Base-by-base conservation (phyloP, 2,113 vertebrate genomes). In the Tychaedon coryphoeus region DNA sequence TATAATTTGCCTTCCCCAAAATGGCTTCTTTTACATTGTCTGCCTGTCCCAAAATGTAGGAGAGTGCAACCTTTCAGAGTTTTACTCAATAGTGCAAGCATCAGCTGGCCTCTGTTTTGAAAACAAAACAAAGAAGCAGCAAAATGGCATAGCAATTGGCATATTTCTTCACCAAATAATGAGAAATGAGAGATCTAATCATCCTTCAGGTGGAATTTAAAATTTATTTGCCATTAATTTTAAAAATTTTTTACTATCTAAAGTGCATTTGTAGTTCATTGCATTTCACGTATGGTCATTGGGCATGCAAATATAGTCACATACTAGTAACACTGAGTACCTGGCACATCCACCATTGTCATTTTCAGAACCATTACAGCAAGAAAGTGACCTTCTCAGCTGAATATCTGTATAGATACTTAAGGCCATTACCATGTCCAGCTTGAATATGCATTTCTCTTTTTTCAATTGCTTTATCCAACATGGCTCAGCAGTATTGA, bases 301-400 rank as follows among this genome's bases (percentile, higher is more conserved):
- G 23, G 17, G 34, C 42, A 62, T 31, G 33, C 53, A 80, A 51
- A 38, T 8, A 16, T 19, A 51, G 22, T 48, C 9, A 4, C 3
- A 18, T 3, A 14, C 7, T 34, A 56, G 54, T 12, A 56, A 64
- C 17, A 36, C 3, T 40, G 20, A 26, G 26, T 45, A 56, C 19
- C 36, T 51, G 54, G 22, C 34, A 62, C 1, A 5, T 26, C 22
- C 45, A 43, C 16, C n/a, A 48, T 2, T 0, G 0, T n/a, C 13
- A 57, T 29, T 36, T 54, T 70, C 36, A 81, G 47, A 85, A 70
- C 12, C 9, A 23, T 43, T 53, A 56, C 33, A 90, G 60, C n/a
- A 90, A 73, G 33, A 69, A 74, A 71, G 47, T 33, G 12, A 88
- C 56, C 20, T 73, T 65, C 40, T 61, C 60, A 53, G 38, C 5